phyloP scores from a whole-genome alignment of 2,888 invertebrate genomes.

The Drosophila parthenogenetica region DNA sequence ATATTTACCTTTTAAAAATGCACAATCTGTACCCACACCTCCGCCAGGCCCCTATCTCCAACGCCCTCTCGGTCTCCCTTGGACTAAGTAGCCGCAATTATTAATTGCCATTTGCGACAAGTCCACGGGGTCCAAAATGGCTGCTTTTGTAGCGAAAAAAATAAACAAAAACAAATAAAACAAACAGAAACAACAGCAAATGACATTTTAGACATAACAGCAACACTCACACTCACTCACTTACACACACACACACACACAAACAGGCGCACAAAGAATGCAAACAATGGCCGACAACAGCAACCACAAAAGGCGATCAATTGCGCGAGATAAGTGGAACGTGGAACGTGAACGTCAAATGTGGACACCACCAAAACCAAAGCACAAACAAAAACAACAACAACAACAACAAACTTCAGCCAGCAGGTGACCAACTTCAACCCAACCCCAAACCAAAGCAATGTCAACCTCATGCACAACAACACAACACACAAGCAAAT shows the following conservation, averaged over 20 bases:
- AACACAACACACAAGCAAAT: neutral
- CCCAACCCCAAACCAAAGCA: constrained; percentile 1
- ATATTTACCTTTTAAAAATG: constrained; percentile 65
- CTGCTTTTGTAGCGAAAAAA: constrained; percentile 51
- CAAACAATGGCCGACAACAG: constrained; percentile 72
- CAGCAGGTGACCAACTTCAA: constrained; percentile 18
- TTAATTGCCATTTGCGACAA: constrained; percentile 74
- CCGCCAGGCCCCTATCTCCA: neutral
- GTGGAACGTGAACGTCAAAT: constrained; percentile 40
- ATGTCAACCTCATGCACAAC: constrained; percentile 2
- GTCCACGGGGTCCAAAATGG: constrained; percentile 61
- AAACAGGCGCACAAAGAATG: constrained; percentile 47
- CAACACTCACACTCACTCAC: constrained; percentile 32
- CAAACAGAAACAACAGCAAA: constrained; percentile 39
- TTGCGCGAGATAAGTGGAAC: constrained; percentile 75
- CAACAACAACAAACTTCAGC: constrained; percentile 9
- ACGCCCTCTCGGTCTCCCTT: neutral
- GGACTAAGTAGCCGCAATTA: constrained; percentile 74
- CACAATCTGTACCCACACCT: constrained; percentile 17
- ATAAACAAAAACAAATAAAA: constrained; percentile 28
- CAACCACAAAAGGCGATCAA: constrained; percentile 63
- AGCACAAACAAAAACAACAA: constrained; percentile 15
- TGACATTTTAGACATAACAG: constrained; percentile 70
- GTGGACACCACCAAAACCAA: constrained; percentile 57
- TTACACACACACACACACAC: constrained; percentile 26